Base-by-base conservation (phyloP, 2,888 invertebrate genomes). In the Apamea anceps region DNA sequence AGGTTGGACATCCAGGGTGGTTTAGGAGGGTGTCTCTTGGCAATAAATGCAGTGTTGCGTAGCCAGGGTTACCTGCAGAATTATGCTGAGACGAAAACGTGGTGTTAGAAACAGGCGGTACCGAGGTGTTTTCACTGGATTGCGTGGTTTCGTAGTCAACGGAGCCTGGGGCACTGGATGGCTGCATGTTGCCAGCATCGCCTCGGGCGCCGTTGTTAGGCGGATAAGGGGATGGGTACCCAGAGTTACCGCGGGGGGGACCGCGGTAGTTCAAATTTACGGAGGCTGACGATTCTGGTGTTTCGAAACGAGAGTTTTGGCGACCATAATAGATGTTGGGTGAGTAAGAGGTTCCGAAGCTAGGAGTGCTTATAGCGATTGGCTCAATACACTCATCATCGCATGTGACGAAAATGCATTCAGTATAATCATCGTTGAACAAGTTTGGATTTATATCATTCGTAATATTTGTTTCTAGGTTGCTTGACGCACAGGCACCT, bases 361-460 rank as follows among this genome's bases (percentile, higher is more conserved):
- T n/a, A 37, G n/a, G 7, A 18, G 28, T 25, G 3, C n/a, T 72
- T 72, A 57, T 57, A 72, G 72, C 72, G 42, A 72, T 72, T 42
- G 60, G 32, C 5, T 76, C 75, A 74, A 60, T n/a, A 45, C 13
- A n/a, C 10, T 74, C 74, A 21, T 76, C 32, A 18, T 73, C 73
- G 13, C 45, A 75, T 32, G 13, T 13, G 1, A 60, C 12, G 18
- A 32, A 48, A n/a, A 73, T 21, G 12, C 5, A 10, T 5, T 45
- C 25, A 73, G 32, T 45, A 13, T 1, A n/a, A 32, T 75, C 25
- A 57, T 45, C 7, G 70, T 25, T 25, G 6, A 28, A 15, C 21
- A 15, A 42, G 21, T 71, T 71, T n/a, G 51, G 71, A 37, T 54
- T 54, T 54, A 71, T 71, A 25, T 71, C 32, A 54, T 71, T 71